Evolutionary conservation across 2,888 invertebrate species (phyloP), one percentile per base, ranked within the genome.

Genomic region (Philopedon plagiatum): DNA sequence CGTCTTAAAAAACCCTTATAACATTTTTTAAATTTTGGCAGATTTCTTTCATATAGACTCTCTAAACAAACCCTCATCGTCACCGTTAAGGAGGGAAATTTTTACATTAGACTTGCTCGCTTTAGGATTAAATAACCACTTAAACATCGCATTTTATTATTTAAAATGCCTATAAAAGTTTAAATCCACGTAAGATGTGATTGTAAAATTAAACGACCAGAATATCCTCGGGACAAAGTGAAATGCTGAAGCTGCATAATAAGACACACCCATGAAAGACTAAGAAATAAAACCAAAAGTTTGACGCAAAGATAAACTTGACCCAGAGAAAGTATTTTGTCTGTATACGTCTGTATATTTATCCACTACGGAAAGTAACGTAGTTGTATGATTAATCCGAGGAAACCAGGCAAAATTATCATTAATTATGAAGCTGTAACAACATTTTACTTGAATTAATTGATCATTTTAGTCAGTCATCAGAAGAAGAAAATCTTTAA

Each of bases 281-380:
- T 11, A 26, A 9, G 58, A 39, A 57, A 58, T 21, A 58, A 58
- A 58, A 58, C 58, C 11, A 58, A 58, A 39, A 58, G 58, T 58
- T 57, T 57, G 32, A 21, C 32, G 18, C 21, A 21, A 57, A n/a
- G 41, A 23, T 60, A 60, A 51, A 63, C 49, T 49, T 63, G 63
- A 63, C 63, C 63, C 26, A 51, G 63, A 63, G 63, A 63, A 63
- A 63, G 63, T 63, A 21, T 51, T 46, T 62, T 49, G 7, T 49
- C n/a, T 44, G 9, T 44, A 44, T 49, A 23, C 13, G 15, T 56
- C 21, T 56, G 11, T 56, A 34, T 29, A 29, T 46, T 9, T 23
- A 19, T 46, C 5, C 4, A 21, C 4, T 23, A 26, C 26, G 26
- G 26, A 7, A 26, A 26, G 26, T 0, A 49, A 26, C n/a, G 13